Evolutionary conservation across 2,113 vertebrate species (phyloP), one percentile per base, ranked within the genome.

Genomic region (Pontoporia blainvillei): DNA sequence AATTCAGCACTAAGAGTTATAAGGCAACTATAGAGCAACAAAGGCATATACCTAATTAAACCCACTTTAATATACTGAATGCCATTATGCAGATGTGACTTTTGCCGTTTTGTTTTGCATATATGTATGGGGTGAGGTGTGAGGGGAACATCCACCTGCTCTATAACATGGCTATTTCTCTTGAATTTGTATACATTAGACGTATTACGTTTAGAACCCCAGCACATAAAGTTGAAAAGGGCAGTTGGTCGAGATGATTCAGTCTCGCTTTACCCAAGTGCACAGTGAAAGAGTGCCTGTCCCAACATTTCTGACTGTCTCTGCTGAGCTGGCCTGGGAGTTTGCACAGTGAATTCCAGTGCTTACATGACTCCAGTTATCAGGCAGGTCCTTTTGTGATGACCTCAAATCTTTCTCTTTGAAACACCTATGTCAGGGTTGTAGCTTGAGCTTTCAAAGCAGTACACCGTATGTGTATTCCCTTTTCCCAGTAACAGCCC

Each of bases 391-490:
- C 21, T 76, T 52, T 59, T n/a, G 2, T 52, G 52, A n/a, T 49
- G 72, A 54, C 78, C 61, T n/a, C 61, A 73, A 39, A 86, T 85
- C 66, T 73, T 4, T 46, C 27, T 59, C 44, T 94, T 41, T 41
- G 64, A 36, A 86, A 49, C 9, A 69, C 49, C 61, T 23, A 0
- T 21, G 44, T 41, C 17, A 29, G 8, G 27, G 25, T 36, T 91
- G 27, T 23, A 81, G 44, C 27, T 75, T 59, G 46, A 41, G 44
- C 78, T 39, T 85, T 96, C 41, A n/a, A 91, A 86, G 25, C 57
- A 54, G 5, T 2, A 10, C 0, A 0, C 59, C 46, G 0, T 41
- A 54, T 6, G 1, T 11, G 17, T 41, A 3, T 29, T 54, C 13
- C 3, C 20, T 83, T 29, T 67, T 61, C 18, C 72, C 27, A 21